A percentile compares a stretch with the other conserved stretches of the same genome.
These are phyloP conservation scores for Dasypogon diadema DNA, from an alignment of 2,888 invertebrate species.

Conservation along the genomic window DNA sequence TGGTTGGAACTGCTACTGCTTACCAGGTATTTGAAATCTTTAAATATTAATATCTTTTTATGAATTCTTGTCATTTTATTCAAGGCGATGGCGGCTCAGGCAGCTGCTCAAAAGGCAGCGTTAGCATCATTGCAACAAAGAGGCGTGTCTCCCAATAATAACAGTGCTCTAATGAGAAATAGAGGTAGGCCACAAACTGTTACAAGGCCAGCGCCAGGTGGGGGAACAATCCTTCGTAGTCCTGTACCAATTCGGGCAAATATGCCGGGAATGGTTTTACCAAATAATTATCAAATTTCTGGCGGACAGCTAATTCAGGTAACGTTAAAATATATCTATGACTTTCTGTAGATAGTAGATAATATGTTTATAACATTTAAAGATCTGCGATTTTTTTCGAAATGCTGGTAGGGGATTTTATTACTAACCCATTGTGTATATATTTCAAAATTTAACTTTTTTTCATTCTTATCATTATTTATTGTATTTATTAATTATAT, in stretches of 20 bases:
- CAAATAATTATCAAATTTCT: constrained; percentile 66
- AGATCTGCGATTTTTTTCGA: too few species aligned
- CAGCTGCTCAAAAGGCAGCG: constrained; percentile 68
- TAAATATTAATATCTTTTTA: too few species aligned
- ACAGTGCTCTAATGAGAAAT: constrained; percentile 60
- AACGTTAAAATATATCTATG: constrained; percentile 47
- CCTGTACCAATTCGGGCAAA: constrained; percentile 59
- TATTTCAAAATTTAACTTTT: too few species aligned
- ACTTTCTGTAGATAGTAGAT: too few species aligned
- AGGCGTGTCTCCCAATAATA: constrained; percentile 28
- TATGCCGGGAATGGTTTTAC: constrained; percentile 64
- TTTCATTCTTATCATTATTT: too few species aligned
- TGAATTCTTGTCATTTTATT: too few species aligned
- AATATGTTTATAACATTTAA: too few species aligned
- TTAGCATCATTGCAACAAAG: constrained; percentile 64
- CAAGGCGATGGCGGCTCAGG: constrained; percentile 69
- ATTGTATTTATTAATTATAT: too few species aligned
- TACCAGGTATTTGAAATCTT: too few species aligned
- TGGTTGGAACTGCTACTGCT: constrained; percentile 69
- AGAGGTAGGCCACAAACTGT: constrained; percentile 64
- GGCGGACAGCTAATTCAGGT: constrained; percentile 67
- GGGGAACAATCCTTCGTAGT: constrained; percentile 55
- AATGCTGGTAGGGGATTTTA: too few species aligned
- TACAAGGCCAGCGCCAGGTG: constrained; percentile 61
- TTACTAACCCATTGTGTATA: too few species aligned